Evolutionary conservation across 2,113 vertebrate genomes (phyloP), one percentile per base, ranked within the genome.

Genomic region (Ascaphus truei): DNA sequence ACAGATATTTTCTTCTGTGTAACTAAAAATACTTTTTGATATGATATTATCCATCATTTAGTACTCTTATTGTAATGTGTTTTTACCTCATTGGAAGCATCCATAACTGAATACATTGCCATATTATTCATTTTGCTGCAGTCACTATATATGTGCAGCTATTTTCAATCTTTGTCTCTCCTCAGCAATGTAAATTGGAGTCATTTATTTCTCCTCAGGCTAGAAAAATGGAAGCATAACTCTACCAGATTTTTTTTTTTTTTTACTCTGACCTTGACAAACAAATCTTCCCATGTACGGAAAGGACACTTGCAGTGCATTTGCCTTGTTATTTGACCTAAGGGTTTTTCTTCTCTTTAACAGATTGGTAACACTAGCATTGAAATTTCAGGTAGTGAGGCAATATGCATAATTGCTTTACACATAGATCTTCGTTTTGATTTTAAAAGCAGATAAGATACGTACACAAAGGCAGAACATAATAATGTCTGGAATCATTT

Each of bases 211-310:
- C 3, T 63, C 39, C 1, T 22, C 13, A 52, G 5, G 55, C 51
- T 29, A 43, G 18, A 33, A 27, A 73, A 74, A 59, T 26, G 0
- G 41, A 52, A 72, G 0, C 0, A 8, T 1, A 69, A 13, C 12
- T 65, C 20, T 53, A n/a, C 7, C n/a, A 4, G 1, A 62, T 27
- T 43, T 55, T 13, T 74, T 26, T 65, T 25, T 30, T 29, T 5
- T 74, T 30, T 36, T 76, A 37, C 53, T 62, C 12, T 26, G 3
- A 34, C 50, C 23, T 74, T 27, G 26, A 64, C 22, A 55, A 76
- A 18, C 41, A 23, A 15, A 59, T 7, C 56, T n/a, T 62, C 27
- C 27, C 57, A 48, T 58, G 68, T 15, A 23, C 36, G 1, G 18
- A 7, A 23, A 23, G 53, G 9, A 23, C 9, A 12, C 3, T 60